phyloP scores from a whole-genome alignment of 2,888 invertebrate species.

The Tigriopus californicus region DNA sequence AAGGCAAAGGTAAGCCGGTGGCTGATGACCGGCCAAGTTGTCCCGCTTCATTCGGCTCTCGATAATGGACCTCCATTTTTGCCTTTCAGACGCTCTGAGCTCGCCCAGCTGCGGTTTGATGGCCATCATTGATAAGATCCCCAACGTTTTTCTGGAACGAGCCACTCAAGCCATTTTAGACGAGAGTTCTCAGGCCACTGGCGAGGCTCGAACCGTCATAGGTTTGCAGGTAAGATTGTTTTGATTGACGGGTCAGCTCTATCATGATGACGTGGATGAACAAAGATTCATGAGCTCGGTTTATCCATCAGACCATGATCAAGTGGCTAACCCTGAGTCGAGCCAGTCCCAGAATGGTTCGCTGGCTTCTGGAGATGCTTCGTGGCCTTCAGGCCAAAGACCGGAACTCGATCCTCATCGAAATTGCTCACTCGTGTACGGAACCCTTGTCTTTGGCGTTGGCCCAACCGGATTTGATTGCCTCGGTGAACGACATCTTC shows the following conservation, averaged over 20 bases:
- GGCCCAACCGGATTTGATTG: background rate
- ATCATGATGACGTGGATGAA: background rate
- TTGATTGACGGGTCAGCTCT: background rate
- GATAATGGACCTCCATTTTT: too few species aligned
- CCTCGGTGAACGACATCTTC: slow-evolving; percentile 1
- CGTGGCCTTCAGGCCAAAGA: too few species aligned
- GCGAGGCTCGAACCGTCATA: background rate
- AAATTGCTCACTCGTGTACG: background rate
- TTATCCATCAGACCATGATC: slow-evolving; percentile 9
- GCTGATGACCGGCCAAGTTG: too few species aligned
- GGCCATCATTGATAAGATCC: background rate
- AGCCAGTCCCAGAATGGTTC: too few species aligned
- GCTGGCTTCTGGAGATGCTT: too few species aligned
- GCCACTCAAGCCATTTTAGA: background rate
- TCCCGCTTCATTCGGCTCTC: too few species aligned
- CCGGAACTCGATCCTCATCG: background rate
- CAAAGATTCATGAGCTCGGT: background rate
- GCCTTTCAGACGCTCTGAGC: too few species aligned
- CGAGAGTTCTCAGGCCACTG: background rate
- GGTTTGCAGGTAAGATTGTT: slow-evolving; percentile 7
- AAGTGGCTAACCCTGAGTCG: background rate
- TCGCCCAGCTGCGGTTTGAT: background rate
- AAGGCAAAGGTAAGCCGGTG: too few species aligned
- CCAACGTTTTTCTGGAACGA: background rate
- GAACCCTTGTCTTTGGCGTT: background rate